Base-by-base conservation (phyloP, 2,113 vertebrate genomes). In the Cephalopterus ornatus region DNA sequence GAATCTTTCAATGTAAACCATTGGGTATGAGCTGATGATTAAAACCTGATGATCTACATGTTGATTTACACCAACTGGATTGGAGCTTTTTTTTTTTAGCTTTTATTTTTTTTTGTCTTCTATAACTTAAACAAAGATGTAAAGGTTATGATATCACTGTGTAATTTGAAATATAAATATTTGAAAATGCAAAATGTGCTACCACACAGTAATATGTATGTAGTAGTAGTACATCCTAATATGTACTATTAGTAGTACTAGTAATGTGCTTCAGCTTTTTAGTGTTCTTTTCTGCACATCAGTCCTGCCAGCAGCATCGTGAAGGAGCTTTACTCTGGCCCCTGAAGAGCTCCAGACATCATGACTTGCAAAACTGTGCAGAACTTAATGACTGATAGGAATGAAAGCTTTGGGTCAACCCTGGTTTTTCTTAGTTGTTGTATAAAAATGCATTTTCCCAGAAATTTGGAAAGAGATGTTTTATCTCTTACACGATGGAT, bases 191-290 rank as follows among this genome's bases (percentile, higher is more conserved):
- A 35, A 11, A 17, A 7, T 19, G 58, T 52, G 39, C 42, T 58
- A 26, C 53, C 72, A 1, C 7, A 5, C 27, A 4, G 59, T 9
- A 1, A 5, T 24, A 1, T 9, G 32, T 46, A 14, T 12, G 35
- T 3, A 30, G 56, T 26, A 30, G 44, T 9, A 37, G 32, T 5
- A 7, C 9, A 4, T 14, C 18, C 37, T 18, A 2, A 1, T 5
- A 0, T 3, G 19, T 22, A 2, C 30, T 44, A 4, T 8, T 15
- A 7, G 4, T 18, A 8, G 24, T 26, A 17, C 7, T 35, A 11
- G 42, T 61, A 27, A 11, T 28, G 30, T 1, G 10, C 26, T 58
- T 39, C 4, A 8, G 66, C 41, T 12, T 6, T 5, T 6, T 8
- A 47, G 58, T 10, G 27, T 21, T 12, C 70, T 53, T 2, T 16